Conservation (phyloP, 2,797 vertebrate species). For the Peromyscus attwateri region DNA sequence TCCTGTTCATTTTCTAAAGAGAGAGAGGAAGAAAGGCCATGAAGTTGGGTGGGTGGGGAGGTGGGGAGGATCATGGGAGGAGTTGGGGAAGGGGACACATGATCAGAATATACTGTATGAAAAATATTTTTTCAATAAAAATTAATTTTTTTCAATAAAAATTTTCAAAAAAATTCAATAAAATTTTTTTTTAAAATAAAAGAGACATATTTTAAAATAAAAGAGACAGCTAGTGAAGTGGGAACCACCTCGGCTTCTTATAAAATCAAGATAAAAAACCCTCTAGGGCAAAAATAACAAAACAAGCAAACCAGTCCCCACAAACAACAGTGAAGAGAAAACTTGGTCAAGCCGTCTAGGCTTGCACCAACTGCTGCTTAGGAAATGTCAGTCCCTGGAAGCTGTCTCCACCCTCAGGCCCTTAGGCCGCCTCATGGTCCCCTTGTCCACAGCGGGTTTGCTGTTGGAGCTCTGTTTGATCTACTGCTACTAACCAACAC, state of each 20-base stretch:
- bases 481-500: slow-evolving; percentile 33
- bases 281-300: background rate
- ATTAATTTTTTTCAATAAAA: no score
- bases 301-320: background rate
- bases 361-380: background rate
- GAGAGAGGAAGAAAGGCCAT: background rate
- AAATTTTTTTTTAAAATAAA: background rate
- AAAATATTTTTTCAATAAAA: background rate
- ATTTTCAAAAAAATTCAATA: no score
- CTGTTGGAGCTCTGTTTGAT: slow-evolving; percentile 49
- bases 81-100: background rate
- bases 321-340: background rate
- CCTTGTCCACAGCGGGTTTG: background rate
- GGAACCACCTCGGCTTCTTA: background rate
- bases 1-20: background rate
- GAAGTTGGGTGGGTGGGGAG: background rate
- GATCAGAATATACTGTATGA: background rate
- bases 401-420: background rate
- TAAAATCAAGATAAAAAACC: slow-evolving; percentile 50
- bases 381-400: slow-evolving; percentile 7
- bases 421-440: background rate
- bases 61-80: background rate
- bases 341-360: background rate
- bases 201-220: background rate
- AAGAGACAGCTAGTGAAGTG: slow-evolving; percentile 56